Conservation (phyloP, 1,140 invertebrate genomes). For the Aphaenogaster ashmeadi region DNA sequence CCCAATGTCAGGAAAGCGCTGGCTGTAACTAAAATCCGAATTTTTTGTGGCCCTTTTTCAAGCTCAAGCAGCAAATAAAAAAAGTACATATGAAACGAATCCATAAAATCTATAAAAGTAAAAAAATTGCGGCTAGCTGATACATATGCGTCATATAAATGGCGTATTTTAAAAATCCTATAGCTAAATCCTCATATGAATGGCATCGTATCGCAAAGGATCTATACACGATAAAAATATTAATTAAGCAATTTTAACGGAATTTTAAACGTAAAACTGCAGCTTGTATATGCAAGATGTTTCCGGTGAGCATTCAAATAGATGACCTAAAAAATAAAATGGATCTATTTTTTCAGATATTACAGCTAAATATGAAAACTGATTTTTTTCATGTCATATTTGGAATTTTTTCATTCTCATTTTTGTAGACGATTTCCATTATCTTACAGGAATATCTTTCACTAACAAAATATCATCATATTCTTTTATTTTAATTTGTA, state of each 20-base stretch:
- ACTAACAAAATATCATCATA: neutral
- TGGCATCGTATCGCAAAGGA: neutral
- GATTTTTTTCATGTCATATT: neutral
- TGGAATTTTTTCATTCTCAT: neutral
- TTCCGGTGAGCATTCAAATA: neutral
- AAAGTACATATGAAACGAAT: neutral
- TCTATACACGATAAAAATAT: conserved; percentile 25
- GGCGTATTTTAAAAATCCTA: conserved; percentile 31
- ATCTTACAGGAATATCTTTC: neutral
- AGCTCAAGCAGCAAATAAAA: conserved; percentile 13
- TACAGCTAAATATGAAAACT: conserved; percentile 23
- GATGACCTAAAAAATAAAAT: neutral
- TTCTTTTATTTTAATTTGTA: neutral
- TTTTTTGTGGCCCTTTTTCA: neutral
- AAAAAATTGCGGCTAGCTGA: neutral
- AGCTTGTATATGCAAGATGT: conserved; percentile 17
- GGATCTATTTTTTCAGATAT: conserved; percentile 23
- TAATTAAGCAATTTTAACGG: conserved; percentile 48
- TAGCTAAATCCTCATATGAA: neutral
- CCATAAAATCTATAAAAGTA: conserved; percentile 16
- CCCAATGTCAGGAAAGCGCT: neutral
- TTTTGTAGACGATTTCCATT: conserved; percentile 15
- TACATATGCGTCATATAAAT: neutral
- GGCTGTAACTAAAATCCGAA: conserved; percentile 9
- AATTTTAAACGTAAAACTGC: conserved; percentile 27